phyloP scores from a whole-genome alignment of 2,888 invertebrate genomes.

The Sussaba pulchella region DNA sequence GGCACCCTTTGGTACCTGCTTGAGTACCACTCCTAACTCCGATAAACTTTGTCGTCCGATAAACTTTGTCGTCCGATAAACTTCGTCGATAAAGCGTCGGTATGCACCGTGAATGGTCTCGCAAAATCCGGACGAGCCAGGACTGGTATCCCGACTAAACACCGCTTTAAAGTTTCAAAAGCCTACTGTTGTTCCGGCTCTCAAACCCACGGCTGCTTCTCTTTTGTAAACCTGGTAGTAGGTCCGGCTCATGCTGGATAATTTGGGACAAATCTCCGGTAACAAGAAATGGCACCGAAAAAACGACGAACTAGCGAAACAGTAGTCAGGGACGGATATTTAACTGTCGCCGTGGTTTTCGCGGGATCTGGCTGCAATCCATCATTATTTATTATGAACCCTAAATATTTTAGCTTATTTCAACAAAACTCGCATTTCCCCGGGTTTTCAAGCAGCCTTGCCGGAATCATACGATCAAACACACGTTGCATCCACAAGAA shows the following conservation, averaged over 20 bases:
- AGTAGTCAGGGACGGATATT: neutral
- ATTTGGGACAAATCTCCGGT: neutral
- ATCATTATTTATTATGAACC: slow-evolving; percentile 16
- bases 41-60: too few relatives aligned
- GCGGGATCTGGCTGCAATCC: neutral
- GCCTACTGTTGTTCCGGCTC: too few relatives aligned
- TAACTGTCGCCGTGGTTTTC: neutral
- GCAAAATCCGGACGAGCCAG: too few relatives aligned
- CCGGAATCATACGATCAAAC: too few relatives aligned
- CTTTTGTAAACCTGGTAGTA: neutral
- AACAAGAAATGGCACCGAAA: neutral
- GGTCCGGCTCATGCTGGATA: neutral
- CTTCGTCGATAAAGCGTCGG: too few relatives aligned
- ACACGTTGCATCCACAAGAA: too few relatives aligned
- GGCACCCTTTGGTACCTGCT: neutral
- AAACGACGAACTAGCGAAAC: neutral
- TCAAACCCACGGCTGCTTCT: slow-evolving; percentile 8
- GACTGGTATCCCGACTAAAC: too few relatives aligned
- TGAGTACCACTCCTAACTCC: too few relatives aligned
- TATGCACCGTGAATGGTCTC: too few relatives aligned
- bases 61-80: too few relatives aligned
- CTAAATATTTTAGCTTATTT: slow-evolving; percentile 7
- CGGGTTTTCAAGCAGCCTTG: too few relatives aligned
- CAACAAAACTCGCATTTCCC: slow-evolving; percentile 42
- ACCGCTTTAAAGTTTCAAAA: too few relatives aligned